Evolutionary conservation across 2,888 invertebrate species (phyloP), one percentile per base, ranked within the genome.

Genomic region (Ichneumon xanthorius): DNA sequence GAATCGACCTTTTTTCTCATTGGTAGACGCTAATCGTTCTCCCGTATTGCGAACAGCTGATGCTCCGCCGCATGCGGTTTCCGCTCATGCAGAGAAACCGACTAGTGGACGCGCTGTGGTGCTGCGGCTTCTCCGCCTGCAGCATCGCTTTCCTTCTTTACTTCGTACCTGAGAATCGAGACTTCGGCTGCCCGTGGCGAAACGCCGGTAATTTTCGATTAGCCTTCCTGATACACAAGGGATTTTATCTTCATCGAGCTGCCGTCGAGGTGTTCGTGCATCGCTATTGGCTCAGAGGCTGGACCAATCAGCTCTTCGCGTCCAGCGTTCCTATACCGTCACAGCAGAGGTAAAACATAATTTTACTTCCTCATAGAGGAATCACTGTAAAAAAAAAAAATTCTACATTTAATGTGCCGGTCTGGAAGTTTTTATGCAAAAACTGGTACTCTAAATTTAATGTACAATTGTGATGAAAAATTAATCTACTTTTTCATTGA

Each of bases 161-260:
- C 19, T 86, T 86, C 0, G 45, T 79, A 1, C 63, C 80, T 16
- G 84, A 84, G 48, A 87, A 76, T 7, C 5, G 82, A 4, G 84
- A 82, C 30, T 76, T 87, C 61, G 68, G 85, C 50, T 73, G 86
- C 16, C 87, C 82, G 0, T 84, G 86, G 40, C 78, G 70, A n/a
- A 84, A 82, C 19, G 76, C 83, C 4, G 86, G 82, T 14, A 85
- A 89, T 71, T 86, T 86, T 7, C 88, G 90, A 48, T 48, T 90
- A 14, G 90, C 88, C 2, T 80, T 90, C 6, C 75, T 88, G 11
- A 73, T 91, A 19, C 89, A 91, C 37, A 91, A 88, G 72, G 90
- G 90, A 72, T 91, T 91, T 87, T 91, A 91, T 72, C 86, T 91
- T 67, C 91, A 91, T 84, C 88, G 84, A 7, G 90, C 90, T 1